A percentile compares a stretch with the other conserved stretches of the same genome.
Evolutionary conservation across 2,113 vertebrate genomes (phyloP).

Genomic region (Turnix velox): DNA sequence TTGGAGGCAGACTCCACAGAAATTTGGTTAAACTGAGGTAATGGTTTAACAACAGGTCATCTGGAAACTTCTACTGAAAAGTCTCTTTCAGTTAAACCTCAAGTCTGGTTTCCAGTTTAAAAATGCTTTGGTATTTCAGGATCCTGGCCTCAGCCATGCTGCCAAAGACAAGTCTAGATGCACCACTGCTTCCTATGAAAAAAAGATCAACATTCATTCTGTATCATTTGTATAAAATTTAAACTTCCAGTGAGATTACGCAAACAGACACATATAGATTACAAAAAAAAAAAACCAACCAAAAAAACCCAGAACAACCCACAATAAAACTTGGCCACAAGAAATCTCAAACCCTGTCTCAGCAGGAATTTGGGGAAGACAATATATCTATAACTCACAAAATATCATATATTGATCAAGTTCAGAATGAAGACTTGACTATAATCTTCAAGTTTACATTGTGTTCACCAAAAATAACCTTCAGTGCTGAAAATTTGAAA

Average conservation of each 20-base stretch:
- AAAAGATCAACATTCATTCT: background rate
- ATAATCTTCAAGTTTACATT: background rate
- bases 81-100: background rate
- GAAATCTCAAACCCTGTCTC: background rate
- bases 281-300: background rate
- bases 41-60: background rate
- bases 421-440: background rate
- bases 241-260: background rate
- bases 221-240: background rate
- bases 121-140: background rate
- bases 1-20: background rate
- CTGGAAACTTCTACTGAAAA: background rate
- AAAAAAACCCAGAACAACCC: background rate
- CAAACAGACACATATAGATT: background rate
- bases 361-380: background rate
- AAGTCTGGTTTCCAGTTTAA: background rate
- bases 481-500: background rate
- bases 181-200: background rate
- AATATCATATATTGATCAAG: background rate
- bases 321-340: background rate
- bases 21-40: background rate
- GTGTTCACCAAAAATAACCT: background rate
- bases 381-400: background rate
- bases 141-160: background rate
- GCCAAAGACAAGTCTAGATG: background rate